These are phyloP conservation scores for Falco rusticolus DNA, from an alignment of 2,797 vertebrate genomes.

Conservation along the genomic window DNA sequence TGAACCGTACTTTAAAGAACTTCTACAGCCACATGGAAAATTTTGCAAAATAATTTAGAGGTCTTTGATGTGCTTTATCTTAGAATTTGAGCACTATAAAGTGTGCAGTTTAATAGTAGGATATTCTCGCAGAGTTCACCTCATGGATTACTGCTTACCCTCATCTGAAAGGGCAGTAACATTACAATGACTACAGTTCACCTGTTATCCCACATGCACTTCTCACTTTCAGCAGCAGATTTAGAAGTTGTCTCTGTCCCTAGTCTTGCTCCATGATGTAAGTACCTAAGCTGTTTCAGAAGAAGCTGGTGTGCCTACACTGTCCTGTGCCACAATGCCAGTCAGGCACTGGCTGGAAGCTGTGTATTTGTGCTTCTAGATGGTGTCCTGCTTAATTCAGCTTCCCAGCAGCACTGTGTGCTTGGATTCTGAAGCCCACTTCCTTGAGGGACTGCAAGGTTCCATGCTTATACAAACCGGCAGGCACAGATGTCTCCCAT, in stretches of 20 bases:
- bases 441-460: background rate
- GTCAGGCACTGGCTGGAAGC: background rate
- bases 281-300: background rate
- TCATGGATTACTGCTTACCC: background rate
- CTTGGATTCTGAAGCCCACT: background rate
- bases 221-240: background rate
- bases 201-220: background rate
- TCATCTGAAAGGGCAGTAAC: background rate
- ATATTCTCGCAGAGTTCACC: background rate
- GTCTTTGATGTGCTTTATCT: background rate
- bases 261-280: background rate
- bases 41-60: background rate
- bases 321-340: rapidly evolving
- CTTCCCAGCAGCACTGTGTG: background rate
- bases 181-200: background rate
- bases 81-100: background rate
- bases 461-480: background rate
- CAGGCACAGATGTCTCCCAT: background rate
- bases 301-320: background rate
- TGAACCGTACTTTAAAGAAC: background rate
- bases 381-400: background rate
- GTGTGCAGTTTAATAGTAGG: background rate
- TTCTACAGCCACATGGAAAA: background rate
- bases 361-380: background rate
- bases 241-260: background rate